These are phyloP conservation scores for Drosophila saltans DNA, from an alignment of 1,140 invertebrate species.

Conservation along the genomic window DNA sequence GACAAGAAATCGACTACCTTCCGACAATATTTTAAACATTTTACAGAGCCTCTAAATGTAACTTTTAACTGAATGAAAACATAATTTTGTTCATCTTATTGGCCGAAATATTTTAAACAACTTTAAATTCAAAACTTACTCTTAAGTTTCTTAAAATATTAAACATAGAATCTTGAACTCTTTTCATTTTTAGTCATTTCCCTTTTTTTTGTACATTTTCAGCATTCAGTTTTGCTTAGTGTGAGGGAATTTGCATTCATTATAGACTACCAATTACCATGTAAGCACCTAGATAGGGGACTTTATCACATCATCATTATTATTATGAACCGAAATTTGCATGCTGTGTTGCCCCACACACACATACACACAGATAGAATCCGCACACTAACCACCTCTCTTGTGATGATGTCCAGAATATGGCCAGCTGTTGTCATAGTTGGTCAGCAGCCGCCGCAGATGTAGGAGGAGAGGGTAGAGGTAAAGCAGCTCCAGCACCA, in stretches of 20 bases:
- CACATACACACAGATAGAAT: not conserved
- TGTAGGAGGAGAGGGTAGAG: not conserved
- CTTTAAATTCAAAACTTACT: too few species aligned
- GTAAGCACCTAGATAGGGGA: constrained; percentile 41
- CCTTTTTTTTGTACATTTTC: not conserved
- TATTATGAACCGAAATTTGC: constrained; percentile 50
- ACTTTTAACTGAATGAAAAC: too few species aligned
- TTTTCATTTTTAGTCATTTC: constrained; percentile 19
- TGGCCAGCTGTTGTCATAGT: constrained; percentile 60
- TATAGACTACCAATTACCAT: constrained; percentile 49
- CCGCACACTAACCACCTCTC: not conserved
- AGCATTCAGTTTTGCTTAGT: constrained; percentile 6
- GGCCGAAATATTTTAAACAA: too few species aligned
- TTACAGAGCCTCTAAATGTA: too few species aligned
- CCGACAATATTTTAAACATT: too few species aligned
- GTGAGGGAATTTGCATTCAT: constrained; percentile 47
- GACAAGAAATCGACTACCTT: too few species aligned
- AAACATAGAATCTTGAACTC: not conserved
- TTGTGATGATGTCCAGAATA: constrained; percentile 4
- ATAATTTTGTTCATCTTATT: too few species aligned
- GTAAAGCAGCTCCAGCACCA: not conserved
- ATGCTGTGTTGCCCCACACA: constrained; percentile 13
- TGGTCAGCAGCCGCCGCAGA: constrained; percentile 46
- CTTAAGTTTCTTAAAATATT: not conserved
- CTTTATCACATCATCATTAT: constrained; percentile 58